Percentiles rank a stretch among this genome's conserved stretches.
Evolutionary conservation across 2,888 invertebrate genomes (phyloP).

Genomic region (Polydrusus tereticollis): DNA sequence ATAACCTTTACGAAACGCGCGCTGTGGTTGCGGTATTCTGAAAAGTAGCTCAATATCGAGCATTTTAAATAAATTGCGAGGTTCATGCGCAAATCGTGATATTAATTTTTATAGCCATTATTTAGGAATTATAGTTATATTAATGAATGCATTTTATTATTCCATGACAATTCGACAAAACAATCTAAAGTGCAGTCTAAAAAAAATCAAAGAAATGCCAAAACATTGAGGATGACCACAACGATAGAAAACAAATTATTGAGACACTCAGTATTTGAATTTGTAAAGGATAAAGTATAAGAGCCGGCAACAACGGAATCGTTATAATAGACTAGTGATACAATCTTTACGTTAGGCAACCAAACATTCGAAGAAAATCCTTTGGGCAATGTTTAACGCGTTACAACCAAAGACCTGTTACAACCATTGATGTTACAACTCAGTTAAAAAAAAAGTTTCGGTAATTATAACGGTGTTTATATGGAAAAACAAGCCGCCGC

Average conservation of each 20-base stretch:
- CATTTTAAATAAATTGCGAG: conserved; percentile 27
- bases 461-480: too few species aligned
- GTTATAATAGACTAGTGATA: not conserved
- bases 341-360: not conserved
- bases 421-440: too few species aligned
- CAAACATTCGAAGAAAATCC: not conserved
- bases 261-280: not conserved
- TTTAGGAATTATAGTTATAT: not conserved
- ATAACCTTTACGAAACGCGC: conserved; percentile 39
- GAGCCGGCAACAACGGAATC: not conserved
- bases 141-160: not conserved
- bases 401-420: too few species aligned
- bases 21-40: conserved; percentile 31
- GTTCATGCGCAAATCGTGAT: conserved; percentile 28
- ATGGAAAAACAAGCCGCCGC: too few species aligned
- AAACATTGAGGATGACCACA: not conserved
- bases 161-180: not conserved
- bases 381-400: not conserved
- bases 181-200: not conserved
- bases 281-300: not conserved
- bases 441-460: too few species aligned
- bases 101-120: not conserved
- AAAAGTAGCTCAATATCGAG: conserved; percentile 46
- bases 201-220: not conserved
- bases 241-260: not conserved